phyloP scores from a whole-genome alignment of 2,888 invertebrate species.

The Schrankia costaestrigalis region DNA sequence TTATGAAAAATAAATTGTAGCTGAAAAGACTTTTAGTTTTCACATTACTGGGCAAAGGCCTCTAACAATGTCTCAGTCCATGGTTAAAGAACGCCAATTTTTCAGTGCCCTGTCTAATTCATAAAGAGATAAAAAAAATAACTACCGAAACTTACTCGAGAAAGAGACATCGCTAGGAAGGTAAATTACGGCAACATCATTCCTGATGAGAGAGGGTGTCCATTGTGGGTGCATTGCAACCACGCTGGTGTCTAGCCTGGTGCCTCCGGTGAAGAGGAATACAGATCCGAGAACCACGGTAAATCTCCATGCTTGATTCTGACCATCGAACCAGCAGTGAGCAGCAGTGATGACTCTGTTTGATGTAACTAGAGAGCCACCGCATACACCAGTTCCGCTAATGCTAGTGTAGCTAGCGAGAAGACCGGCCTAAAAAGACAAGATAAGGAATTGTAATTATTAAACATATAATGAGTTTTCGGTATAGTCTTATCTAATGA shows the following conservation, averaged over 20 bases:
- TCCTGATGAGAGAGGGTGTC: neutral
- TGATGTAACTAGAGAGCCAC: neutral
- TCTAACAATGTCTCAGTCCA: too few species aligned
- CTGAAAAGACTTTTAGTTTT: too few species aligned
- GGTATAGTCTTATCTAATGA: neutral
- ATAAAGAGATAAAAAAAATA: neutral
- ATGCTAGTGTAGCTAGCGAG: neutral
- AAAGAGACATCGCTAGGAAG: neutral
- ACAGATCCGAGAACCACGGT: constrained; percentile 4
- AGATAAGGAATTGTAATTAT: neutral
- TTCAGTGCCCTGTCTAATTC: too few species aligned
- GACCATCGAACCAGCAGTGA: constrained; percentile 4
- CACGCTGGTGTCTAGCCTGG: neutral
- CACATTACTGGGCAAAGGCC: too few species aligned
- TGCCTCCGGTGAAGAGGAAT: neutral
- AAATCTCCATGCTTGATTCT: neutral
- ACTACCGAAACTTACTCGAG: neutral
- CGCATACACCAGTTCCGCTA: constrained; percentile 1
- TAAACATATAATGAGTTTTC: too few species aligned
- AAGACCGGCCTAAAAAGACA: constrained; percentile 2
- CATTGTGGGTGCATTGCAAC: constrained; percentile 1
- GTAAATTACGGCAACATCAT: constrained; percentile 1
- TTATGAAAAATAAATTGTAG: too few species aligned
- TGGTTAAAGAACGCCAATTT: too few species aligned
- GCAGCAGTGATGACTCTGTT: neutral